Conservation (phyloP, 2,797 vertebrate species). For the Pachyuromys duprasi region DNA sequence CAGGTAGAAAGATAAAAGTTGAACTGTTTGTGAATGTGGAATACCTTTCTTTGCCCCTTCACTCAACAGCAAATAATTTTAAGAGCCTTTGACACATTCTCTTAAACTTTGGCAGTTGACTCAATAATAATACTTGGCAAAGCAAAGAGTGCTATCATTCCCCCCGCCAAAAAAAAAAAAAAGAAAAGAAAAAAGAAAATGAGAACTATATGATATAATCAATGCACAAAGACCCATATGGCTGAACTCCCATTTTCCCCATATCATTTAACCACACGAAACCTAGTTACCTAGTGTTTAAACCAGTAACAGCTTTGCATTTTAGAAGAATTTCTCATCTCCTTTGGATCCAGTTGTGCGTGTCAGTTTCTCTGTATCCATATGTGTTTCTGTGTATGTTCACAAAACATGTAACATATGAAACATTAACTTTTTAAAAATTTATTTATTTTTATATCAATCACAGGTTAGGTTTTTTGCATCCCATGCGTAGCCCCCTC, state of each 20-base stretch:
- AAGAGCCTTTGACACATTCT: constrained; percentile 89
- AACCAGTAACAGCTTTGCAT: constrained; percentile 60
- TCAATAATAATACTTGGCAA: constrained; percentile 91
- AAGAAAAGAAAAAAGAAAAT: constrained; percentile 82
- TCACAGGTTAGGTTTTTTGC: too few species aligned
- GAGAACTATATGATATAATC: constrained; percentile 79
- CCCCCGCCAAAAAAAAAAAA: constrained; percentile 78
- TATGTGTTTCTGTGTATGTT: neutral
- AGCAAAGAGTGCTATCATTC: constrained; percentile 80
- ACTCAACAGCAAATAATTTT: constrained; percentile 93
- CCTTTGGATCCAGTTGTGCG: constrained; percentile 34
- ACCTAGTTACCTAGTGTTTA: constrained; percentile 46
- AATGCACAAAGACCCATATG: constrained; percentile 61
- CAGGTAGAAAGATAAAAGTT: constrained; percentile 88
- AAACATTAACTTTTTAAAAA: constrained; percentile 82
- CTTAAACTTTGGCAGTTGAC: constrained; percentile 90
- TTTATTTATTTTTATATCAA: too few species aligned
- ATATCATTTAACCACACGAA: constrained; percentile 55
- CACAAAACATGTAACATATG: constrained; percentile 61
- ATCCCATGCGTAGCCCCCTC: too few species aligned
- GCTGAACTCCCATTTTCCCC: constrained; percentile 49
- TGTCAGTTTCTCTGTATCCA: neutral
- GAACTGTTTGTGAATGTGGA: constrained; percentile 85
- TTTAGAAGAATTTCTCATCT: constrained; percentile 54
- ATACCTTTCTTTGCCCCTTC: constrained; percentile 89